Base-by-base conservation (phyloP, 2,113 vertebrate genomes). In the Deroptyus accipitrinus region DNA sequence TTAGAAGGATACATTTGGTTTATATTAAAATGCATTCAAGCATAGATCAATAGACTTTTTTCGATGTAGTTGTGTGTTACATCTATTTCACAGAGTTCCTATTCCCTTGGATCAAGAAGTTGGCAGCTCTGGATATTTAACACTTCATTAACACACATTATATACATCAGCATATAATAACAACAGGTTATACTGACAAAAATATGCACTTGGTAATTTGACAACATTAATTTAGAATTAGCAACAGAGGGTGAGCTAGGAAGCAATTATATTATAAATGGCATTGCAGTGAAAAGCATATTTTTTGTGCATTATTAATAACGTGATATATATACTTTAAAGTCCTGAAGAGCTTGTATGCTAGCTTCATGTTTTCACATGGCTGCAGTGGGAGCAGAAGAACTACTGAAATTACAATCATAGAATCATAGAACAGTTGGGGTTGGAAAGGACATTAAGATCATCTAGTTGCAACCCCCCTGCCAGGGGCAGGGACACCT, bases 101-200 rank as follows among this genome's bases (percentile, higher is more conserved):
- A 42, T 57, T 90, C 54, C 63, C 67, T 66, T 62, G 41, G 44
- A 88, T 73, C 37, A 83, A 63, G 75, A 49, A 54, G 62, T 5
- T 82, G 74, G 49, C 67, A 92, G 31, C 61, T 83, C 68, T 86
- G 68, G 84, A 76, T 90, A 88, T 80, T 94, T 96, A 94, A 87
- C 85, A 90, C 77, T 93, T 96, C 72, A 86, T 91, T 95, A 92
- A n/a, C 83, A 87, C 48, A 11, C 31, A 35, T 17, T 27, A 75
- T 49, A 49, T 49, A 24, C 23, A 24, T 87, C 55, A 70, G 72
- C 0, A 0, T 75, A 70, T 74, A 83, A 88, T 74, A 94, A 91
- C 49, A 57, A 52, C 73, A 83, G 79, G 93, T 72, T 91, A 68
- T 70, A 75, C 62, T 82, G 35, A 93, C 84, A 94, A 94, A 42